phyloP scores from a whole-genome alignment of 2,888 invertebrate species.

The Pandemis cinnamomeana region DNA sequence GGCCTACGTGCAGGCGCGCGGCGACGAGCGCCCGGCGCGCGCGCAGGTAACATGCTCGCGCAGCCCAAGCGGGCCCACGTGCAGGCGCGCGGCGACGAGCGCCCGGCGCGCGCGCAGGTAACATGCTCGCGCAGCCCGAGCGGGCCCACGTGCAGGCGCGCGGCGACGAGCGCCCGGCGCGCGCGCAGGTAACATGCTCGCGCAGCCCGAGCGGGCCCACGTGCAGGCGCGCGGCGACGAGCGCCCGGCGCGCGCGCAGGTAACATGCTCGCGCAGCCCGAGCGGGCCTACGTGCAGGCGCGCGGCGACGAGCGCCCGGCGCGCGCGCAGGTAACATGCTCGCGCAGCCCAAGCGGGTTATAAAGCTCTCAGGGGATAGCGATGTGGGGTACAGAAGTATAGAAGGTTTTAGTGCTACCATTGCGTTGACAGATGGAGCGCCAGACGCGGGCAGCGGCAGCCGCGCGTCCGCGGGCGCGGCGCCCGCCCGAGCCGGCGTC shows the following conservation, averaged over 20 bases:
- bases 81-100: conserved; percentile 69
- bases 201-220: conserved; percentile 52
- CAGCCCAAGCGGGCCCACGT: conserved; percentile 47
- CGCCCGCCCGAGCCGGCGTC: not conserved
- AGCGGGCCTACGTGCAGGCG: no score
- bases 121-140: no score
- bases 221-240: no score
- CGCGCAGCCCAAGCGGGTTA: no score
- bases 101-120: conserved; percentile 55
- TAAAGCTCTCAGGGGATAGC: no score
- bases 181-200: conserved; percentile 55
- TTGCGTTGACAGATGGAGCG: conserved; percentile 21
- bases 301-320: no score
- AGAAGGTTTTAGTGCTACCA: not conserved
- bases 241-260: no score
- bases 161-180: no score
- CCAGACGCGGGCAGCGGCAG: conserved; percentile 46
- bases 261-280: conserved; percentile 15
- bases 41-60: conserved; percentile 59
- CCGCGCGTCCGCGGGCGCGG: conserved; percentile 40
- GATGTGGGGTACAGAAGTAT: no score
- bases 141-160: no score
- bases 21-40: no score
- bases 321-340: conserved; percentile 35
- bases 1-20: no score